Evolutionary conservation across 2,888 invertebrate species (phyloP).

Genomic region (Troides oblongomaculatus): DNA sequence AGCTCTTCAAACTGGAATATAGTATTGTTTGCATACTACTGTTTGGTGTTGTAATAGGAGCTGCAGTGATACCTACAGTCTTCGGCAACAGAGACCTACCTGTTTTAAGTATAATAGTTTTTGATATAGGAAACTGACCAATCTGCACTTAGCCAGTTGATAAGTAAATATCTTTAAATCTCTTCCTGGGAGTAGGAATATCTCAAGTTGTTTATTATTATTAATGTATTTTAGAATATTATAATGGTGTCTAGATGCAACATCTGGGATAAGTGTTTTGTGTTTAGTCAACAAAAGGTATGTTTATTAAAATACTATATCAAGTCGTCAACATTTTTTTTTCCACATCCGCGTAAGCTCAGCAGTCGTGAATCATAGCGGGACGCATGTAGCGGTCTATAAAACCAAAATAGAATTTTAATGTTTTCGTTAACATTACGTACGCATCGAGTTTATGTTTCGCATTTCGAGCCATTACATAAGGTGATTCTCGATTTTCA

Average conservation of each 20-base stretch:
- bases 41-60: too few species aligned
- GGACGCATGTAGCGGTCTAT: conserved; percentile 36
- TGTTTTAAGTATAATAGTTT: not conserved
- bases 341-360: conserved; percentile 30
- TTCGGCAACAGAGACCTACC: not conserved
- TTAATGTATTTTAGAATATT: not conserved
- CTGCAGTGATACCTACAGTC: too few species aligned
- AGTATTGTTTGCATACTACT: too few species aligned
- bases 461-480: conserved; percentile 26
- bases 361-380: conserved; percentile 37
- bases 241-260: not conserved
- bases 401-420: conserved; percentile 43
- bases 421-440: conserved; percentile 35
- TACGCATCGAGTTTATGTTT: conserved; percentile 34
- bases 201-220: too few species aligned
- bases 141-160: too few species aligned
- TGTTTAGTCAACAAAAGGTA: not conserved
- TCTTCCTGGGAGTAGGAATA: too few species aligned
- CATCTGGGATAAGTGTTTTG: not conserved
- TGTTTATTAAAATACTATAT: conserved; percentile 5
- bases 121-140: too few species aligned
- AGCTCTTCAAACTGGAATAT: too few species aligned
- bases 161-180: too few species aligned
- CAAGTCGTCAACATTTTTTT: conserved; percentile 26
- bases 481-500: conserved; percentile 13